Evolutionary conservation across 2,797 vertebrate genomes (phyloP), one percentile per base, ranked within the genome.

Genomic region (Sebastes nivosus): DNA sequence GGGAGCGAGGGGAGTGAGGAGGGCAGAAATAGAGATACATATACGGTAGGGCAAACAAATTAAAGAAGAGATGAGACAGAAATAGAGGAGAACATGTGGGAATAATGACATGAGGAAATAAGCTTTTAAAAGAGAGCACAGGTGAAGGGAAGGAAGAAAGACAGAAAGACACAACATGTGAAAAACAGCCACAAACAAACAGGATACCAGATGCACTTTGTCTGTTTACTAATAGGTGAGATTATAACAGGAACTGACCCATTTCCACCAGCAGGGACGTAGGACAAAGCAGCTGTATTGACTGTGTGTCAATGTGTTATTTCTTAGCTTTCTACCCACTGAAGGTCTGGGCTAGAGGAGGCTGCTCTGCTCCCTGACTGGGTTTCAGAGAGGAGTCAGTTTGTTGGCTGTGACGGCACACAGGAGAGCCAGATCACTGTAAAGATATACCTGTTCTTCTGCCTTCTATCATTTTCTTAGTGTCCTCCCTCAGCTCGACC

Each of bases 111-210:
- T 0, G 14, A 42, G 67, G 64, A 59, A 54, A 12, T 38, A 1
- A 8, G 24, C 8, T 18, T 27, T 50, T 27, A 11, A 64, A 46
- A 32, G n/a, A 14, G 68, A 66, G 46, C 12, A 8, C 85, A 87
- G 84, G 88, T 84, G 84, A 80, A 72, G 65, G 82, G 79, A 83
- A 83, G 70, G 72, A 81, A 52, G 70, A 24, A n/a, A 29, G 9
- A 54, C 22, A 25, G 5, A 58, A 67, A 72, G 46, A 10, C 9
- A 20, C 14, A 46, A 46, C 22, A 65, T 22, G n/a, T n/a, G 20
- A 54, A 46, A 46, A 46, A 46, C 42, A 46, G 42, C 30, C 58
- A 67, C 80, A 86, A 83, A 89, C 78, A 80, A 85, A 87, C 84
- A 87, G 87, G 77, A 88, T 6, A 14, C 50, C 76, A 72, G 67